Evolutionary conservation across 2,888 invertebrate species (phyloP), one percentile per base, ranked within the genome.

Genomic region (Xestia rhomboidea): DNA sequence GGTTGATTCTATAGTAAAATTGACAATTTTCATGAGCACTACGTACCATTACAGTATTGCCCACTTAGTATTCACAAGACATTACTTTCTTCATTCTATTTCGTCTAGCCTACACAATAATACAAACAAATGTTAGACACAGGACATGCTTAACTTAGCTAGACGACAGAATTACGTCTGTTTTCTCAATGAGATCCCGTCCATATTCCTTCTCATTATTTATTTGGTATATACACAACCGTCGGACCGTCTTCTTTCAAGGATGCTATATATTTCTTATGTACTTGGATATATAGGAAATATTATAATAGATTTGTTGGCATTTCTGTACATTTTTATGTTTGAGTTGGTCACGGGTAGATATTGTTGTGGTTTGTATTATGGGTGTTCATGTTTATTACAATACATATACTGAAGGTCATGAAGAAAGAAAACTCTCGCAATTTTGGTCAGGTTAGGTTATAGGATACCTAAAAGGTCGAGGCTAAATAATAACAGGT

Each of bases 171-270:
- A 69, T 67, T 54, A 60, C 21, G 41, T 27, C 49, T 68, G 44
- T 68, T 68, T 44, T 68, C 49, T 71, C 24, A 67, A 79, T 73
- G 68, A 41, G 41, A 75, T 34, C 24, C 30, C 38, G 64, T 68
- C 71, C 51, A 81, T 81, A 80, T 69, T 38, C 68, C 24, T 15
- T 21, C 68, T 86, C 63, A 83, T 81, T 83, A 82, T 70, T 84
- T 87, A 82, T 87, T 84, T 77, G 70, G 77, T 54, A 49, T 21
- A 49, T 21, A 49, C 34, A 51, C 57, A 70, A 41, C 62, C 24
- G 66, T 46, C 46, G 49, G 68, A 64, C 51, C 38, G 64, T 73
- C 51, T 49, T 63, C 67, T 77, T 76, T 73, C 83, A 76, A 70
- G 49, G 15, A 73, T 76, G 11, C 62, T 72, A n/a, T 54, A 13